These are phyloP conservation scores for Tetranychus cinnabarinus DNA, from an alignment of 1,140 invertebrate species.

Conservation along the genomic window DNA sequence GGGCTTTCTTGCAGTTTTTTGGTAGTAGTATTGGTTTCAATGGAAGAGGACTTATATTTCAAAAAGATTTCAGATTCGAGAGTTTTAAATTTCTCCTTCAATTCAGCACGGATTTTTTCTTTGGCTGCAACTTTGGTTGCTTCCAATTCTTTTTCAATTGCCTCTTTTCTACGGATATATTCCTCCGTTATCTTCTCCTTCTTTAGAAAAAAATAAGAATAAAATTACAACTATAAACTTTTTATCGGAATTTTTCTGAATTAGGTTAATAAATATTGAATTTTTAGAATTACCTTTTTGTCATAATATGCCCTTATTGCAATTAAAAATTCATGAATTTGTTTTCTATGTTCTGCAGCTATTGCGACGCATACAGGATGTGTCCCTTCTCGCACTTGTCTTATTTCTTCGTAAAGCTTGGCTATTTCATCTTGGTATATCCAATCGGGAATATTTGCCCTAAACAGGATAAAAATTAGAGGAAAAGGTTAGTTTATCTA, in stretches of 20 bases:
- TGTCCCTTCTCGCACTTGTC: constrained; percentile 57
- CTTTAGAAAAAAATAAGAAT: constrained; percentile 11
- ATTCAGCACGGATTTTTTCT: constrained; percentile 64
- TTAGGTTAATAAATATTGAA: too few species aligned
- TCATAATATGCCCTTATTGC: constrained; percentile 60
- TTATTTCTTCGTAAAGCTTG: constrained; percentile 62
- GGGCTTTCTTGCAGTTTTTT: constrained; percentile 67
- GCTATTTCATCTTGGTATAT: constrained; percentile 87
- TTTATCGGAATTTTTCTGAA: not conserved
- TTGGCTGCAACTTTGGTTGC: constrained; percentile 78
- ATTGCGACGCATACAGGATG: constrained; percentile 63
- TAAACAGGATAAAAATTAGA: constrained; percentile 19
- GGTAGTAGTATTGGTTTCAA: constrained; percentile 36
- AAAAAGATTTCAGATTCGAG: constrained; percentile 66
- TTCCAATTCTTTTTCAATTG: constrained; percentile 69
- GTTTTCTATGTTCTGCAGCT: constrained; percentile 52
- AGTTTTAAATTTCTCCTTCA: constrained; percentile 69
- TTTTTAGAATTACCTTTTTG: constrained; percentile 29
- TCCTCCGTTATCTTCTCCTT: constrained; percentile 63
- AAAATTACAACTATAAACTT: not conserved
- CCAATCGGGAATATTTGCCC: constrained; percentile 2
- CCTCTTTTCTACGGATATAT: constrained; percentile 60
- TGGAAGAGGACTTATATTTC: constrained; percentile 39
- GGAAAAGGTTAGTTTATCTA: not conserved
- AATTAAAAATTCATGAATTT: constrained; percentile 47